phyloP scores from a whole-genome alignment of 2,888 invertebrate species.

The Cerastoderma edule region DNA sequence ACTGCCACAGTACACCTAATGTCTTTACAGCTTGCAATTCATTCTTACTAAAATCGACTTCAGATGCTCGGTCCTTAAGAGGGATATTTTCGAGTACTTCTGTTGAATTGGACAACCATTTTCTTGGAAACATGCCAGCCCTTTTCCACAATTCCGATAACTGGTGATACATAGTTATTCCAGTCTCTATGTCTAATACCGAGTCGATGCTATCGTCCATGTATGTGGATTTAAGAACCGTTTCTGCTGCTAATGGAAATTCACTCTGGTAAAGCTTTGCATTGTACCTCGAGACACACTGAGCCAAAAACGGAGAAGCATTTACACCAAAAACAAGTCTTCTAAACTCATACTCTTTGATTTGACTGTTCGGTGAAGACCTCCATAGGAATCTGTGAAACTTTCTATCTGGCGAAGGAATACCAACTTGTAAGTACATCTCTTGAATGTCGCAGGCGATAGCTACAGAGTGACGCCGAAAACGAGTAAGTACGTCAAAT shows the following conservation, averaged over 20 bases:
- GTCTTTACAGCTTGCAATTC: no score
- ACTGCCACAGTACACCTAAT: no score
- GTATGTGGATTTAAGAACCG: conserved; percentile 35
- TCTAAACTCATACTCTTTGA: conserved; percentile 40
- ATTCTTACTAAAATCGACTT: no score
- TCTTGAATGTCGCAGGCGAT: conserved; percentile 50
- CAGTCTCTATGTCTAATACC: neutral
- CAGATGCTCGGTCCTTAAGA: no score
- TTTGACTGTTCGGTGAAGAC: neutral
- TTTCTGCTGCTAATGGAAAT: conserved; percentile 27
- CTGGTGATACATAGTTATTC: conserved; percentile 15
- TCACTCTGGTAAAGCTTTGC: conserved; percentile 25
- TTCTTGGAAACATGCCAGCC: no score
- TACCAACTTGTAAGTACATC: conserved; percentile 39
- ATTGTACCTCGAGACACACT: conserved; percentile 50
- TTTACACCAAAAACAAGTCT: conserved; percentile 55
- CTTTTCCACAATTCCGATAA: conserved; percentile 16
- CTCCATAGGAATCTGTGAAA: conserved; percentile 40
- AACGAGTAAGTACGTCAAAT: conserved; percentile 46
- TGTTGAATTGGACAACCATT: no score
- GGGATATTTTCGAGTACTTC: no score
- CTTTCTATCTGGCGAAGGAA: conserved; percentile 17
- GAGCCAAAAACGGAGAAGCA: conserved; percentile 57
- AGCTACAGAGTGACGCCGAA: conserved; percentile 39
- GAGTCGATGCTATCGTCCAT: no score